phyloP scores from a whole-genome alignment of 2,888 invertebrate genomes.

The Griposia aprilina region DNA sequence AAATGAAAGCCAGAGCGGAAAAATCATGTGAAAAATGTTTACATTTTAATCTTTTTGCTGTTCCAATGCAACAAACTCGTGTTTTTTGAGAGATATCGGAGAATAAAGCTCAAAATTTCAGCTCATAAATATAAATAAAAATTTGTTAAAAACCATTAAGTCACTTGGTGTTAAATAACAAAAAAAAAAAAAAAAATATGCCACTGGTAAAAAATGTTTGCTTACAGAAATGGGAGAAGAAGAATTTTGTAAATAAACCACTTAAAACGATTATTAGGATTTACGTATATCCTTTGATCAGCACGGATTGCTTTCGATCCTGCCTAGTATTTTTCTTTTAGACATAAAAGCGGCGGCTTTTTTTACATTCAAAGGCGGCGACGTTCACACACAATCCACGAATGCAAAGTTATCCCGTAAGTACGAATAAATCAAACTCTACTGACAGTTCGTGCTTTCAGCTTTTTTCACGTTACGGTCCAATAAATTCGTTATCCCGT shows the following conservation, averaged over 20 bases:
- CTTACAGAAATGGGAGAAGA: not conserved
- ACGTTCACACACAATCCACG: conserved; percentile 35
- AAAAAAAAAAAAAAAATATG: too few species aligned
- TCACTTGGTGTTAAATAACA: too few species aligned
- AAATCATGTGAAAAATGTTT: conserved; percentile 30
- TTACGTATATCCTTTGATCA: not conserved
- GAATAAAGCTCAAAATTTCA: not conserved
- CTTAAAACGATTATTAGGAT: not conserved
- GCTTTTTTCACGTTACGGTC: conserved; percentile 40
- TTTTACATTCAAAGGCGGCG: conserved; percentile 11
- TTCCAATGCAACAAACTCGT: conserved; percentile 6
- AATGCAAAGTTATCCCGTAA: conserved; percentile 51
- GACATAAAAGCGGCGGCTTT: conserved; percentile 25
- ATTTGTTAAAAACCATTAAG: not conserved
- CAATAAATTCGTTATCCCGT: conserved; percentile 40
- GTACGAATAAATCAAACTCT: conserved; percentile 60
- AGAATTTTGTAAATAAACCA: conserved; percentile 4
- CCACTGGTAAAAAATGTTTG: not conserved
- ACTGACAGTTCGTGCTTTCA: conserved; percentile 43
- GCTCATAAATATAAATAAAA: not conserved
- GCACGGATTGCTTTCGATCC: not conserved
- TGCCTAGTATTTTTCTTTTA: conserved; percentile 26
- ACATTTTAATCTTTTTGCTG: conserved; percentile 16
- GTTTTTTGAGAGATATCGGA: not conserved
- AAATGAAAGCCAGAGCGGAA: conserved; percentile 19